Base-by-base conservation (phyloP, 2,113 vertebrate species). In the Labrus mixtus region DNA sequence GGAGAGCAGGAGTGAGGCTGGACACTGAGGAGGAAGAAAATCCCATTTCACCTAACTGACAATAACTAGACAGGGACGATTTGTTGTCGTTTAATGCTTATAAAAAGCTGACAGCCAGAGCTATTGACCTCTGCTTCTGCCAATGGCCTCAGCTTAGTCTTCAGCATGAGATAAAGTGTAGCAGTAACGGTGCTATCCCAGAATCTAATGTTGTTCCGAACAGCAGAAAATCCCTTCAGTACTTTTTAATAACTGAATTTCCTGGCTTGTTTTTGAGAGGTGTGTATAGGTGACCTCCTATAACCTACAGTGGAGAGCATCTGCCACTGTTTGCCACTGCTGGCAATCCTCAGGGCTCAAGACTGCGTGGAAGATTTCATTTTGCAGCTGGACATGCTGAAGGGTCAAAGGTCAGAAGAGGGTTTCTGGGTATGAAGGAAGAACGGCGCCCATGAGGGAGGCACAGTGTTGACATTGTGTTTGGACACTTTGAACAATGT, bases 401-500 rank as follows among this genome's bases (percentile, higher is more conserved):
- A 78, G 53, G 85, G 87, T 90, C 79, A 87, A 64, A 60, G 90
- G 81, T 90, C 90, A 87, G 48, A 61, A 29, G 25, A 70, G 69
- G 66, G 79, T 87, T 87, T 90, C 71, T 83, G 80, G 71, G 82
- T 84, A 85, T 36, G 73, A 62, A 79, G 82, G 72, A 84, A 87
- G 75, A 83, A 77, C 41, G 66, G 63, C 73, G 73, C 82, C 84
- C 84, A 59, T 6, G n/a, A 76, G 82, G 89, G 90, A 89, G 89
- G 82, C 75, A 20, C 68, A 15, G 46, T 93, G 91, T 93, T 93
- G 87, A 91, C 85, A 81, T 84, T 92, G 76, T 48, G 81, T 87
- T 91, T 71, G 76, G 81, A 79, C 84, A 89, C 91, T 92, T 91
- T 93, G 88, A 93, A 91, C 90, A 82, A 69, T 93, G 90, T 93